Evolutionary conservation across 2,797 vertebrate genomes (phyloP).

Genomic region (Sebastes itinus): DNA sequence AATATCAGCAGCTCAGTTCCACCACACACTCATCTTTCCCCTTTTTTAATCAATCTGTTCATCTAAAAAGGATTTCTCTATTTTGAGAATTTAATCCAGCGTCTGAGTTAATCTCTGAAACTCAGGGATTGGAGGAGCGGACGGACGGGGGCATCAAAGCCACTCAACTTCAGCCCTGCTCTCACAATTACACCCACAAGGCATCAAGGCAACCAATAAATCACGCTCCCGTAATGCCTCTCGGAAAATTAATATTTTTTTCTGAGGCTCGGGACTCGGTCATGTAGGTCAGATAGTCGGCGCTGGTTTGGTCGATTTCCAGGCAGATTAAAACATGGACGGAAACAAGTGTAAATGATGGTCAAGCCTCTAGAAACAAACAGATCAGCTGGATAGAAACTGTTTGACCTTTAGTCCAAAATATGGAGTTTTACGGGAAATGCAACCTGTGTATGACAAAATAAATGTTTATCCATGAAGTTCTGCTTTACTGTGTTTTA

Average conservation of each 20-base stretch:
- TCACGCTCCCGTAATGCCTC: slow-evolving; percentile 75
- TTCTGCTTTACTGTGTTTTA: slow-evolving; percentile 30
- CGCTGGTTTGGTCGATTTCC: slow-evolving; percentile 40
- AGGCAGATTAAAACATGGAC: slow-evolving; percentile 33
- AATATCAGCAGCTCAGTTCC: slow-evolving; percentile 48
- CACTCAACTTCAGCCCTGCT: slow-evolving; percentile 69
- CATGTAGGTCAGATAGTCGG: slow-evolving; percentile 76
- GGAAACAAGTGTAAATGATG: slow-evolving; percentile 27
- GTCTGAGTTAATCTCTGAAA: slow-evolving; percentile 82
- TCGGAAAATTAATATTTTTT: slow-evolving; percentile 82
- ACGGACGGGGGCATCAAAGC: slow-evolving; percentile 64
- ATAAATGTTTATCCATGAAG: background rate
- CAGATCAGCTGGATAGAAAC: slow-evolving; percentile 3
- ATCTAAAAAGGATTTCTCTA: slow-evolving; percentile 84
- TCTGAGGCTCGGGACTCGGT: slow-evolving; percentile 47
- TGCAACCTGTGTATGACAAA: background rate
- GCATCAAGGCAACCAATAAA: slow-evolving; percentile 69
- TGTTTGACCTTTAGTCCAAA: slow-evolving; percentile 1
- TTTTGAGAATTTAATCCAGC: slow-evolving; percentile 84
- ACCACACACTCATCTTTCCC: slow-evolving; percentile 55
- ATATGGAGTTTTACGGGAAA: background rate
- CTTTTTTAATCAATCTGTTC: slow-evolving; percentile 78
- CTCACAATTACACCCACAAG: slow-evolving; percentile 69
- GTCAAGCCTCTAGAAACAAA: slow-evolving; percentile 27
- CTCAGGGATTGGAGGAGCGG: slow-evolving; percentile 74